A percentile compares a stretch with the other conserved stretches of the same genome.
phyloP scores from a whole-genome alignment of 2,113 vertebrate genomes.

The Suricata suricatta region DNA sequence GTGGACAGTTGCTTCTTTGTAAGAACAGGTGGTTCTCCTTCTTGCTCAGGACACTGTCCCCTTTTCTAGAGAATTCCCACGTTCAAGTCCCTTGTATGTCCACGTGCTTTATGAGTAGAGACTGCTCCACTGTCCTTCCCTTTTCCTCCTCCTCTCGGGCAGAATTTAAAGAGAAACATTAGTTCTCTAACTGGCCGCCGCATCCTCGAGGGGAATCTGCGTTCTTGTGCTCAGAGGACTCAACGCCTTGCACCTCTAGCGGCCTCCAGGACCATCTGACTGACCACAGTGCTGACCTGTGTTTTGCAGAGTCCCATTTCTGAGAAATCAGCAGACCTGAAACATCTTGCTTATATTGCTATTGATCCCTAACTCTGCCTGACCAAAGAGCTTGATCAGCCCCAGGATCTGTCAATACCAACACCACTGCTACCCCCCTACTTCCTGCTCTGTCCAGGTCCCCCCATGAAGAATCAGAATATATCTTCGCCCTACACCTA shows the following conservation, averaged over 20 bases:
- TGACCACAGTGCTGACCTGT: constrained; percentile 49
- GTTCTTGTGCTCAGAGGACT: background rate
- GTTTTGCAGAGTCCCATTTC: background rate
- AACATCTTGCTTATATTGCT: constrained; percentile 32
- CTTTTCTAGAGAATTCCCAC: background rate
- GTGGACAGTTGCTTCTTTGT: background rate
- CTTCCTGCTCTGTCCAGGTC: background rate
- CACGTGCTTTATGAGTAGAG: background rate
- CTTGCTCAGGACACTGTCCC: background rate
- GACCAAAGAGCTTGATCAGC: constrained; percentile 40
- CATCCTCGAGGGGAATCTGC: constrained; percentile 1
- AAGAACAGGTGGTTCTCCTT: background rate
- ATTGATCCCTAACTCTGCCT: constrained; percentile 3
- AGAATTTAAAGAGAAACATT: constrained; percentile 29
- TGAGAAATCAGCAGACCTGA: constrained; percentile 36
- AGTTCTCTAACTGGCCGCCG: background rate
- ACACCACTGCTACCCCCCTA: background rate
- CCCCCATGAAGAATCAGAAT: background rate
- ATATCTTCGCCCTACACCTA: background rate
- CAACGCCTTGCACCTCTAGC: background rate
- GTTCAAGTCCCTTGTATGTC: background rate
- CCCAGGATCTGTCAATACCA: constrained; percentile 46
- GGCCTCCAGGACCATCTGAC: background rate
- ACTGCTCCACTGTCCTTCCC: background rate
- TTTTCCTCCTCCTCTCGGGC: background rate